Percentiles rank a stretch among this genome's conserved stretches.
phyloP scores from a whole-genome alignment of 1,140 invertebrate species.

The Panonychus citri region DNA sequence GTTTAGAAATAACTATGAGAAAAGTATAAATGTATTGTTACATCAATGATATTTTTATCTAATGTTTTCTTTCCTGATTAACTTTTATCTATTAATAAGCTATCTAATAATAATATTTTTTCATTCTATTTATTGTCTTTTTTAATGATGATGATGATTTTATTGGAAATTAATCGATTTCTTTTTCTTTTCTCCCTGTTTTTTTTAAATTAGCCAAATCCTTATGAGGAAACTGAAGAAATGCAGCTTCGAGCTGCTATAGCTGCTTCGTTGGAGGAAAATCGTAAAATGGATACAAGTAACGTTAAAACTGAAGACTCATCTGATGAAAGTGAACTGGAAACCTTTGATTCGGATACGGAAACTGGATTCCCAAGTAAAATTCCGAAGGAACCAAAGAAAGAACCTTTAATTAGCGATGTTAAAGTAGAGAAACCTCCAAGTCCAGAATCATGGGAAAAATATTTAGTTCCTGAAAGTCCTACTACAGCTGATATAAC shows the following conservation, averaged over 20 bases:
- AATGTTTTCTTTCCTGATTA: too few species aligned
- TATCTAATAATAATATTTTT: too few species aligned
- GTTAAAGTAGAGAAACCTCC: background rate
- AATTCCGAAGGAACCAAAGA: background rate
- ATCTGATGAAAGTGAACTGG: slow-evolving; percentile 19
- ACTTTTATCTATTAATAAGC: too few species aligned
- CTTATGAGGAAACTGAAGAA: slow-evolving; percentile 27
- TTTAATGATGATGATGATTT: too few species aligned
- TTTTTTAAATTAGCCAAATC: slow-evolving; percentile 15
- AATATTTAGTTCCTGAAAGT: slow-evolving; percentile 16
- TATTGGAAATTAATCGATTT: too few species aligned
- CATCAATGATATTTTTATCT: too few species aligned
- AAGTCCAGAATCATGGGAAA: slow-evolving; percentile 14
- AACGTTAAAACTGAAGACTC: slow-evolving; percentile 10
- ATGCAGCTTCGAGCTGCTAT: slow-evolving; percentile 27
- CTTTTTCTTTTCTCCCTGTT: too few species aligned
- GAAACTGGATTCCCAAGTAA: background rate
- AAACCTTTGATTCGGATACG: slow-evolving; percentile 23
- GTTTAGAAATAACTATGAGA: too few species aligned
- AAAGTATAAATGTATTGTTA: too few species aligned
- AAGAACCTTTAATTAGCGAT: background rate
- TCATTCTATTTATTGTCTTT: too few species aligned
- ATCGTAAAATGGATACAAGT: background rate
- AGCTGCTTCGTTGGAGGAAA: slow-evolving; percentile 22
- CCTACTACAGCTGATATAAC: slow-evolving; percentile 22